Conservation (phyloP, 2,888 invertebrate genomes). For the Encarsia formosa region DNA sequence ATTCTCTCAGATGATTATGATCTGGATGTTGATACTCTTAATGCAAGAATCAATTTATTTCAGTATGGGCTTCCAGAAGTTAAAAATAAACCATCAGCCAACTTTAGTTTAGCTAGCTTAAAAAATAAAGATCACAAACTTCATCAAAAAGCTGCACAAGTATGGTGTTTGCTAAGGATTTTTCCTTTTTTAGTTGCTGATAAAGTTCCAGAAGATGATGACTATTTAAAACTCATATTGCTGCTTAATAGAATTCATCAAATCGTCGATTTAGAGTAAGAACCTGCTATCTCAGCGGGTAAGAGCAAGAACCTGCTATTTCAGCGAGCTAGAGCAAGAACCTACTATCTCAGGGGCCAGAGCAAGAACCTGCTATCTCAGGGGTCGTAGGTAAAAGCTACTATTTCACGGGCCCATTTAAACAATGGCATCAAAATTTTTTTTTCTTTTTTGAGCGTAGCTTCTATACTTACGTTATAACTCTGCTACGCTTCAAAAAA, state of each 20-base stretch:
- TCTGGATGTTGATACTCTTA: constrained; percentile 12
- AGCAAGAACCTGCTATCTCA: too few species aligned
- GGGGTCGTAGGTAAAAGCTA: too few species aligned
- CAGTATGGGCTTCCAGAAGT: constrained; percentile 18
- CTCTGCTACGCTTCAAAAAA: too few species aligned
- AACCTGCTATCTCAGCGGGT: too few species aligned
- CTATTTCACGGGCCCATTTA: too few species aligned
- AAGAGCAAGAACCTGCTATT: too few species aligned
- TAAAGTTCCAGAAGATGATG: constrained; percentile 17
- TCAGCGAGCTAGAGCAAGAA: too few species aligned
- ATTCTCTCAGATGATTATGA: constrained; percentile 4
- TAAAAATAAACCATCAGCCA: constrained; percentile 28
- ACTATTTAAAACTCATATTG: constrained; percentile 19
- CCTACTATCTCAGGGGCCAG: too few species aligned
- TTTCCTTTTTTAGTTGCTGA: constrained; percentile 26
- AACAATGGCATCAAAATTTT: too few species aligned
- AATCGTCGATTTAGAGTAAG: too few species aligned
- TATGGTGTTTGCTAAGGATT: constrained; percentile 22
- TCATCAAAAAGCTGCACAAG: constrained; percentile 22
- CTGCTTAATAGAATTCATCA: constrained; percentile 21
- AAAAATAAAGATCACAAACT: constrained; percentile 21
- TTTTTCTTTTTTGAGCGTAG: too few species aligned
- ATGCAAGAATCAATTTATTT: constrained; percentile 21
- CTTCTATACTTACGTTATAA: too few species aligned
- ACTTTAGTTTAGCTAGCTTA: constrained; percentile 14